Base-by-base conservation (phyloP, 1,140 invertebrate species). In the Zaprionus davidi region DNA sequence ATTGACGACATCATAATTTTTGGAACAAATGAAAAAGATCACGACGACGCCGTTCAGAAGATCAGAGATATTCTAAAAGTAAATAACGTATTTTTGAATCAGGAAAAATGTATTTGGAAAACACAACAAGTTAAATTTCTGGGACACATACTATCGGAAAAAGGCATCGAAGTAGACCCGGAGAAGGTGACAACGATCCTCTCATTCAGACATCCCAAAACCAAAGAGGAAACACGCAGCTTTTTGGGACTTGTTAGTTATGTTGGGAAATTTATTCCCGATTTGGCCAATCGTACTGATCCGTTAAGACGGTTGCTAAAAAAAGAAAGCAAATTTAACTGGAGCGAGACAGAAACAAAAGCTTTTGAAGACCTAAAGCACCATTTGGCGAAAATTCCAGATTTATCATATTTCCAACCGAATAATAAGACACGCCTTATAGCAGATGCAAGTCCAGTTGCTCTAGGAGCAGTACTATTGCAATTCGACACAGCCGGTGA, bases 211-310 rank as follows among this genome's bases (percentile, higher is more conserved):
- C 3, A 59, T 5, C 72, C 72, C 24, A 65, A 75, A 13, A 71
- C 26, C 11, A 91, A 71, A 26, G 81, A 90, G 75, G n/a, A n/a
- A n/a, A n/a, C n/a, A n/a, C n/a, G n/a, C n/a, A n/a, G n/a, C n/a
- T n/a, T n/a, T n/a, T n/a, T n/a, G n/a, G n/a, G 49, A 84, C 53
- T 92, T 12, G 65, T 91, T 3, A 92, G 63, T 0, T 91, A 81
- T 36, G 76, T 83, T 46, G 78, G 65, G 12, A 77, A 79, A 65
- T 92, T 83, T 46, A 85, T 92, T 46, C 82, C 85, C n/a, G 58
- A 64, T 22, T n/a, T 67, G 51, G 49, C 38, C 12, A 20, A 75
- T 34, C 9, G 24, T 11, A 71, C 66, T 22, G 67, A 71, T 3
- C 57, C 64, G 12, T 24, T 67, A 28, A 46, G 20, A 15, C 15